Conservation (phyloP, 2,797 vertebrate genomes). For the Falco peregrinus region DNA sequence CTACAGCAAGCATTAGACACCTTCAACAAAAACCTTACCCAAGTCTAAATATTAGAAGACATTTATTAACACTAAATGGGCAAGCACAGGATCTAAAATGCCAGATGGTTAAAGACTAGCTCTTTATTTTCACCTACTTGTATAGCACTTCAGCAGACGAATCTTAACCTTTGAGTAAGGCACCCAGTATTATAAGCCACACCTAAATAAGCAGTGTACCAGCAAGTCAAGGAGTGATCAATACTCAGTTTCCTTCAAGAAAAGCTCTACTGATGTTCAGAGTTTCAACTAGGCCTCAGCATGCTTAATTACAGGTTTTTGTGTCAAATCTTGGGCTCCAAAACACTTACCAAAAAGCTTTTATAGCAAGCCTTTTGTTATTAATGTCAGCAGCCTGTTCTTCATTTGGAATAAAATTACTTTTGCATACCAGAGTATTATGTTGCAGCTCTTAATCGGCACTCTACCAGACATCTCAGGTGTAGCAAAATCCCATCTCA, state of each 20-base stretch:
- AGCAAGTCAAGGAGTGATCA: neutral
- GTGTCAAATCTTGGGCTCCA: neutral
- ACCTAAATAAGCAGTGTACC: neutral
- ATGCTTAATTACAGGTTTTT: neutral
- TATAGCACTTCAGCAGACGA: neutral
- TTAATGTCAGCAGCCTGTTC: neutral
- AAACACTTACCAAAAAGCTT: neutral
- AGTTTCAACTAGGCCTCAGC: neutral
- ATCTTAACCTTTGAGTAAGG: neutral
- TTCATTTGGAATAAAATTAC: neutral
- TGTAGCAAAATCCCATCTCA: neutral
- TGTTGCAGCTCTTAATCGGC: neutral
- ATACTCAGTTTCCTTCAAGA: neutral
- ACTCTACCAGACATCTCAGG: neutral
- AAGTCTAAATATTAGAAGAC: neutral
- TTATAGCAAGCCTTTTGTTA: neutral
- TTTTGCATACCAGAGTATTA: neutral
- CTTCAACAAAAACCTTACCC: neutral
- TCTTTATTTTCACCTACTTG: neutral
- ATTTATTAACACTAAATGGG: neutral
- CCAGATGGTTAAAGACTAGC: neutral
- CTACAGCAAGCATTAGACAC: neutral
- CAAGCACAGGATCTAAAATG: neutral
- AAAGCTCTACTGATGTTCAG: neutral
- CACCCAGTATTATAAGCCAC: neutral